These are phyloP conservation scores for Catocala fraxini DNA, from an alignment of 2,888 invertebrate genomes.

Conservation along the genomic window DNA sequence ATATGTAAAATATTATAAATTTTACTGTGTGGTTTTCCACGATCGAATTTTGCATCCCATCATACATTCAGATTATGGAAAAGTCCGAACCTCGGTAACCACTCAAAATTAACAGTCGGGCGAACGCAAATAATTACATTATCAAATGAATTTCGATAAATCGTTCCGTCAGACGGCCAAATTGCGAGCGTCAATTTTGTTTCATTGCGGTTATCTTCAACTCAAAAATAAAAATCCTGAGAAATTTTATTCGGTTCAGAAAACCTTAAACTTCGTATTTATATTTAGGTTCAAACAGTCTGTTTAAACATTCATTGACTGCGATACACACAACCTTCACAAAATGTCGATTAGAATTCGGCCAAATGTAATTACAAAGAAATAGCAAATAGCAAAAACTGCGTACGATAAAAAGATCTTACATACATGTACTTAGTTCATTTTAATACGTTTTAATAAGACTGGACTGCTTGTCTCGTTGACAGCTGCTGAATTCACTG, in stretches of 20 bases:
- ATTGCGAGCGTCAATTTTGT: conserved; percentile 8
- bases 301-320: conserved; percentile 26
- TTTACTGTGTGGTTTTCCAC: background rate
- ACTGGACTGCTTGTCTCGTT: conserved; percentile 40
- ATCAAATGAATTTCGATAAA: conserved; percentile 13
- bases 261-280: conserved; percentile 32
- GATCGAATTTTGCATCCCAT: background rate
- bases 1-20: background rate
- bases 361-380: background rate
- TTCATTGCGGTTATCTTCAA: conserved; percentile 18
- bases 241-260: conserved; percentile 10
- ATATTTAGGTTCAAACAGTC: conserved; percentile 26
- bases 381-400: background rate
- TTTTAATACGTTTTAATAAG: conserved; percentile 34
- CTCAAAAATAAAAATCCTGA: conserved; percentile 24
- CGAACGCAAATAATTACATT: conserved; percentile 14
- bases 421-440: too few species aligned
- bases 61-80: conserved; percentile 10
- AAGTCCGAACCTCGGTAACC: conserved; percentile 4
- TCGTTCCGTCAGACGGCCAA: conserved; percentile 5
- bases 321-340: background rate
- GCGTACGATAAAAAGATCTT: too few species aligned
- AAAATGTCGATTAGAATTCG: background rate
- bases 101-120: conserved; percentile 10
- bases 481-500: conserved; percentile 64